These are phyloP conservation scores for Oryzias woworae DNA, from an alignment of 2,113 vertebrate species.

Conservation along the genomic window DNA sequence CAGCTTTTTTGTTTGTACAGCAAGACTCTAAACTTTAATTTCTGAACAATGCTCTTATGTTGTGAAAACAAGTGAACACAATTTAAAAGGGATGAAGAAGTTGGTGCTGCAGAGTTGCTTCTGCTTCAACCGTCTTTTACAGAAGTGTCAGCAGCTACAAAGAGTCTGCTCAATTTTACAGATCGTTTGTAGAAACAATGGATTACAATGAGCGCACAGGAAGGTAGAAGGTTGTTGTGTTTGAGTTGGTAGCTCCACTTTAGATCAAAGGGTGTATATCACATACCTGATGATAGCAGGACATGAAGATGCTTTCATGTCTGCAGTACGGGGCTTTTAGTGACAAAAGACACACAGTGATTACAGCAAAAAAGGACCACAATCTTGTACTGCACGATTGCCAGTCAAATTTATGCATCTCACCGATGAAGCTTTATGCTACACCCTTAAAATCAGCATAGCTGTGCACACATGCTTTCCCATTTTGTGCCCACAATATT, in stretches of 20 bases:
- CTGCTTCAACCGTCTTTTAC: too few relatives aligned
- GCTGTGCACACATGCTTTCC: slow-evolving; percentile 3
- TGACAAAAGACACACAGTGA: slow-evolving; percentile 55
- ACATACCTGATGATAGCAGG: slow-evolving; percentile 50
- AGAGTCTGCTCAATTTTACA: slow-evolving; percentile 17
- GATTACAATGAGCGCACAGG: slow-evolving; percentile 14
- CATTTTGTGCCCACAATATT: slow-evolving; percentile 16
- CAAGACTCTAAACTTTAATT: too few relatives aligned
- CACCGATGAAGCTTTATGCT: slow-evolving; percentile 18
- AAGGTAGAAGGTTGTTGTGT: slow-evolving; percentile 26
- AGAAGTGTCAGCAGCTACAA: not conserved
- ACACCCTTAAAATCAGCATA: not conserved
- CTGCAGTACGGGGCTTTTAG: slow-evolving; percentile 54
- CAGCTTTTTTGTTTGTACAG: too few relatives aligned
- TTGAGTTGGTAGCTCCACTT: slow-evolving; percentile 46
- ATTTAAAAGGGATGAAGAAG: too few relatives aligned
- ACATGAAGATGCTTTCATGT: slow-evolving; percentile 70
- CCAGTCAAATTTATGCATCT: not conserved
- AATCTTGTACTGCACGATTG: slow-evolving; percentile 21
- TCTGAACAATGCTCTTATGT: too few relatives aligned
- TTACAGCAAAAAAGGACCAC: slow-evolving; percentile 35
- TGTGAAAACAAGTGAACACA: too few relatives aligned
- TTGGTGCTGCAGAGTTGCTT: too few relatives aligned
- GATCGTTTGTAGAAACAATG: slow-evolving; percentile 15
- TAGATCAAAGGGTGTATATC: slow-evolving; percentile 62